Conservation (phyloP, 2,797 vertebrate genomes). For the Mallotus villosus region DNA sequence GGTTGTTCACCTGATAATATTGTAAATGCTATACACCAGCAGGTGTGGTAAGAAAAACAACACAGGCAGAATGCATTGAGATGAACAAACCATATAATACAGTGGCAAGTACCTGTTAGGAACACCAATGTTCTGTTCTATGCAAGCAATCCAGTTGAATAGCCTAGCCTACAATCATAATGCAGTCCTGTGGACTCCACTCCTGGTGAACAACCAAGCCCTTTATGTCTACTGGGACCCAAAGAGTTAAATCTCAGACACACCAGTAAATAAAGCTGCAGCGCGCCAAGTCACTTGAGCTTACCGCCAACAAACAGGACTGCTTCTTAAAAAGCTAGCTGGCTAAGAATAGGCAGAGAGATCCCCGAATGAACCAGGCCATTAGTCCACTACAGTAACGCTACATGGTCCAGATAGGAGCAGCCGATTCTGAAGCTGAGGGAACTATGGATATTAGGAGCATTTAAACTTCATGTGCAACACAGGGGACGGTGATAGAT, state of each 20-base stretch:
- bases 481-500: too few relatives aligned
- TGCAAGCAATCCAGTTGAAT: conserved; percentile 11
- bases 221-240: conserved; percentile 49
- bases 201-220: conserved; percentile 33
- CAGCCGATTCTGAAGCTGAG: too few relatives aligned
- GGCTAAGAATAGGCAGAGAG: not conserved
- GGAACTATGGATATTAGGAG: too few relatives aligned
- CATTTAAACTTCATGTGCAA: too few relatives aligned
- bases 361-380: too few relatives aligned
- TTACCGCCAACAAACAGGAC: conserved; percentile 9
- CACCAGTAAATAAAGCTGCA: conserved; percentile 30
- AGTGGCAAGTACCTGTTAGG: not conserved
- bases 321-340: conserved; percentile 3
- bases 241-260: conserved; percentile 37
- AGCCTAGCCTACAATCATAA: not conserved
- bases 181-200: not conserved
- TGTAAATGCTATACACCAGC: too few relatives aligned
- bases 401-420: too few relatives aligned
- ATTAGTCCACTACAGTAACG: too few relatives aligned
- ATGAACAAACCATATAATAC: not conserved
- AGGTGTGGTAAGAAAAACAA: conserved; percentile 12
- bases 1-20: not conserved
- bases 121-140: not conserved
- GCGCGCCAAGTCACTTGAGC: conserved; percentile 20
- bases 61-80: conserved; percentile 12